Base-by-base conservation (phyloP, 2,888 invertebrate genomes). In the Microplitis manilae region DNA sequence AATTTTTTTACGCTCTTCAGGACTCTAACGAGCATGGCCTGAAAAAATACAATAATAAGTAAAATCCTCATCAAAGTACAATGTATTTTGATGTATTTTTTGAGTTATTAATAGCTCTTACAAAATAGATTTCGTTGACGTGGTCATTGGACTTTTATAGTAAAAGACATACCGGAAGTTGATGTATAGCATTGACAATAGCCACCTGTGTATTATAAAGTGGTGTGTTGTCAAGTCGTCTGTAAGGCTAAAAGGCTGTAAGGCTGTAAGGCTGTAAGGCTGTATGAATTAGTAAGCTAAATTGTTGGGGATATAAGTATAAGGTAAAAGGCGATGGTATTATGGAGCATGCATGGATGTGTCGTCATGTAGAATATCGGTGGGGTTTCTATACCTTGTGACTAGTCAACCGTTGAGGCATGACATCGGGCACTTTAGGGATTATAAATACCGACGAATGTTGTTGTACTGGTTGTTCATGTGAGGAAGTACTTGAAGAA, bases 361-460 rank as follows among this genome's bases (percentile, higher is more conserved):
- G 50, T 50, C 20, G 62, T 62, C 62, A 62, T 62, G 15, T 62
- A 13, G 4, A 8, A 50, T 50, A 50, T 50, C 8, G 13, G 50
- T 13, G 50, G 50, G 50, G 50, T 8, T 50, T 50, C 50, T 50
- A 50, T 50, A 50, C 50, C 50, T 50, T 50, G 50, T 13, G 50
- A 50, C 50, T 50, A 50, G 50, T 50, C 50, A 13, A 50, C 9
- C 50, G 50, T 50, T 50, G 2, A 50, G 50, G 50, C 50, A 50
- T 50, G 50, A 50, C 9, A 50, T 8, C 50, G 50, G 50, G 50
- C 50, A 50, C 50, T 50, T 50, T 50, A 50, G 50, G 50, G 50
- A 77, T 77, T 80, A 79, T 80, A 80, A 80, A 79, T 80, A 80
- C 75, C 59, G 30, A 64, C 17, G 50, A 50, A 50, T 50, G 50